Percentiles rank a stretch among this genome's conserved stretches.
phyloP scores from a whole-genome alignment of 2,888 invertebrate genomes.

The Xanthorhoe designata region DNA sequence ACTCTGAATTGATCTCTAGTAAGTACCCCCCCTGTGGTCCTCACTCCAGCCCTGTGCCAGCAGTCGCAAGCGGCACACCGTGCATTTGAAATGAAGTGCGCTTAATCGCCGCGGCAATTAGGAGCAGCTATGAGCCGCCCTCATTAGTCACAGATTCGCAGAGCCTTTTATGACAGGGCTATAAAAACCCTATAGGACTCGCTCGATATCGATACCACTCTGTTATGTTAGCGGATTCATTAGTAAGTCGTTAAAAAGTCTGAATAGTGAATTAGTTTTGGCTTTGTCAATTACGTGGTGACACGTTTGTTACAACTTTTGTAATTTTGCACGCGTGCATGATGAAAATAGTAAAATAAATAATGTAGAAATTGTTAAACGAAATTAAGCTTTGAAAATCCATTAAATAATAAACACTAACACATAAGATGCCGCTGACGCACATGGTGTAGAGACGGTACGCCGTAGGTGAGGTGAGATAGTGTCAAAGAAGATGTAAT shows the following conservation, averaged over 20 bases:
- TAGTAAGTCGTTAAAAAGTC: background rate
- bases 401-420: too few relatives aligned
- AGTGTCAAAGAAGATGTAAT: too few relatives aligned
- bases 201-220: constrained; percentile 16
- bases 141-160: constrained; percentile 37
- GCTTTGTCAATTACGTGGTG: background rate
- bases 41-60: constrained; percentile 23
- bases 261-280: background rate
- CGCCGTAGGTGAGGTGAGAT: too few relatives aligned
- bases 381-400: too few relatives aligned
- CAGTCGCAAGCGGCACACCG: constrained; percentile 28
- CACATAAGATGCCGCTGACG: too few relatives aligned
- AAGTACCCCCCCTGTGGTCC: too few relatives aligned
- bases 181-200: constrained; percentile 18
- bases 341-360: too few relatives aligned
- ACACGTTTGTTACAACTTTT: too few relatives aligned
- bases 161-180: constrained; percentile 32
- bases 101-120: constrained; percentile 60
- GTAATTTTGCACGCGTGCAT: too few relatives aligned
- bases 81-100: constrained; percentile 50
- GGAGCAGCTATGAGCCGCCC: constrained; percentile 40
- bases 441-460: too few relatives aligned
- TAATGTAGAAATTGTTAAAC: too few relatives aligned
- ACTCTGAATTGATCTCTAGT: too few relatives aligned
- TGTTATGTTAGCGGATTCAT: background rate